phyloP scores from a whole-genome alignment of 2,113 vertebrate species.

The Scolopax mira region DNA sequence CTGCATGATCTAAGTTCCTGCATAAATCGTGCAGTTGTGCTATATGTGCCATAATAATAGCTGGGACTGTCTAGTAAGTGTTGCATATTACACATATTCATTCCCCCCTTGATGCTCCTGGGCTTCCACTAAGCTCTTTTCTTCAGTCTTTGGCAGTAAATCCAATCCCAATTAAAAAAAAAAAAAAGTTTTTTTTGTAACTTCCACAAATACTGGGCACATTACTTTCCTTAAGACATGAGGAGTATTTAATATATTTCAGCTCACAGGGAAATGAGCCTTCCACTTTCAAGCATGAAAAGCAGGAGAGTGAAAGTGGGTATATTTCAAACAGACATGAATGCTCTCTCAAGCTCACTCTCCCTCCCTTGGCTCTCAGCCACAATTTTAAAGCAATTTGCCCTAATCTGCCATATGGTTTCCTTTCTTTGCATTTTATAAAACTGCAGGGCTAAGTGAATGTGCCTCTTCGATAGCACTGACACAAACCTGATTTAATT shows the following conservation, averaged over 20 bases:
- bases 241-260: constrained; percentile 4
- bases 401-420: constrained; percentile 64
- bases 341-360: constrained; percentile 18
- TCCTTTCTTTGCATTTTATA: constrained; percentile 65
- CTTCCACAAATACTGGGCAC: neutral
- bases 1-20: constrained; percentile 43
- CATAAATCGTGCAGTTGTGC: constrained; percentile 16
- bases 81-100: neutral
- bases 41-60: neutral
- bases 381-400: constrained; percentile 57
- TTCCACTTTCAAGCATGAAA: neutral
- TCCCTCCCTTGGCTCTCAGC: constrained; percentile 41
- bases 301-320: constrained; percentile 40
- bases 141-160: neutral
- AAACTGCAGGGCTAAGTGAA: constrained; percentile 56
- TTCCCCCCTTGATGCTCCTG: neutral
- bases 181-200: neutral
- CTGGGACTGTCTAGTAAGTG: neutral
- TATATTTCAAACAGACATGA: constrained; percentile 58
- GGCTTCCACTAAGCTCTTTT: neutral
- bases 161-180: neutral
- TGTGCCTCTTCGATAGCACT: constrained; percentile 53
- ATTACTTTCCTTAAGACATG: neutral
- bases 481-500: constrained; percentile 72
- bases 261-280: constrained; percentile 19